phyloP scores from a whole-genome alignment of 2,113 vertebrate species.

The Strix aluco region DNA sequence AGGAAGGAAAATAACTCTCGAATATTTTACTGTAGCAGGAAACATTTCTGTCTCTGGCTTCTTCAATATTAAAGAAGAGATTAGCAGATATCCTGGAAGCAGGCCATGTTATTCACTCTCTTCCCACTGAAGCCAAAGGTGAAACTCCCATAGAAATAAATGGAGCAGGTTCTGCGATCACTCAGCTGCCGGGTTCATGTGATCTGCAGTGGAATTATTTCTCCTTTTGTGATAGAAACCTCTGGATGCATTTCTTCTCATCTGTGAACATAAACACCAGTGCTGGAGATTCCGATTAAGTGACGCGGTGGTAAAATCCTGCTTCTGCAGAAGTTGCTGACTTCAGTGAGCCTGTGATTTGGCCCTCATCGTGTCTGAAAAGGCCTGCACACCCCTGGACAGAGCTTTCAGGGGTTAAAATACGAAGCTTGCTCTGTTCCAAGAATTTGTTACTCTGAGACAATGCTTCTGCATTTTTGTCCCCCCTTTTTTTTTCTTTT shows the following conservation, averaged over 20 bases:
- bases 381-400: neutral
- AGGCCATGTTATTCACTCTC: constrained; percentile 25
- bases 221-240: constrained; percentile 23
- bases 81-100: constrained; percentile 54
- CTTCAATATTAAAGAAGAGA: constrained; percentile 58
- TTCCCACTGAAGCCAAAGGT: constrained; percentile 49
- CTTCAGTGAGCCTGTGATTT: neutral
- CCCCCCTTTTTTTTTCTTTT: neutral
- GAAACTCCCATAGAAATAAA: constrained; percentile 26
- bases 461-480: constrained; percentile 62
- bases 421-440: neutral
- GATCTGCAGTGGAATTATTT: neutral
- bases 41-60: constrained; percentile 49
- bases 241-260: constrained; percentile 1
- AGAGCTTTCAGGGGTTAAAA: constrained; percentile 39
- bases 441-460: constrained; percentile 61
- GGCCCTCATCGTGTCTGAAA: neutral
- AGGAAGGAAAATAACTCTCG: constrained; percentile 45
- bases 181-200: neutral
- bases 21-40: constrained; percentile 48
- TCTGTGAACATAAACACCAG: neutral
- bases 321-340: constrained; percentile 18
- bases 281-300: neutral
- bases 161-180: constrained; percentile 9
- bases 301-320: neutral